Base-by-base conservation (phyloP, 1,140 invertebrate species). In the Pristionchus pacificus region DNA sequence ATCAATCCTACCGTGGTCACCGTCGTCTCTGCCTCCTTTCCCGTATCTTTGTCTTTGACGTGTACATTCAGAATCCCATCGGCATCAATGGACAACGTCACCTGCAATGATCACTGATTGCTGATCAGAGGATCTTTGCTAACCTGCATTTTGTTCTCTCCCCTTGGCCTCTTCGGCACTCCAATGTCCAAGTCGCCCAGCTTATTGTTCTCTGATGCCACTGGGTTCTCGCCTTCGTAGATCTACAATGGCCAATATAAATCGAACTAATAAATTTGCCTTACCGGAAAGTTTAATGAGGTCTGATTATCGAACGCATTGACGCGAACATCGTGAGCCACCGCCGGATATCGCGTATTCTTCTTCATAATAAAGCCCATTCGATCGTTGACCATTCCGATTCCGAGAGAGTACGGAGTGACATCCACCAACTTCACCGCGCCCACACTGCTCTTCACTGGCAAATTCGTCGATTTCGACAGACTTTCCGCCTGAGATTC, bases 311-410 rank as follows among this genome's bases (percentile, higher is more conserved):
- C 38, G 38, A 49, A 49, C 38, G 19, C 38, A 19, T n/a, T n/a
- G n/a, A n/a, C n/a, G n/a, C n/a, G n/a, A n/a, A n/a, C n/a, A n/a
- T n/a, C n/a, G n/a, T 87, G 87, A 71, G 89, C 87, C 72, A 89
- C 89, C 60, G 88, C 88, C 0, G 89, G 89, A 74, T 90, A 89
- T 25, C 87, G 87, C 0, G 88, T 87, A 84, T 91, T 91, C 13
- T 88, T 81, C 71, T 87, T 85, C 32, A 90, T 87, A 31, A 90
- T 84, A 29, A 87, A 87, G 0, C 88, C 88, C 88, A 90, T 89
- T 0, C 89, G 87, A 89, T 31, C 62, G n/a, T 24, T 13, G 30
- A 32, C 13, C 14, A 31, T 29, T 13, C 31, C 62, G 2, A 29
- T 64, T 64, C 62, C 62, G 6, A 64, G 28, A 3, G 62, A 13